Base-by-base conservation (phyloP, 2,797 vertebrate species). In the Steatocranus sp. region DNA sequence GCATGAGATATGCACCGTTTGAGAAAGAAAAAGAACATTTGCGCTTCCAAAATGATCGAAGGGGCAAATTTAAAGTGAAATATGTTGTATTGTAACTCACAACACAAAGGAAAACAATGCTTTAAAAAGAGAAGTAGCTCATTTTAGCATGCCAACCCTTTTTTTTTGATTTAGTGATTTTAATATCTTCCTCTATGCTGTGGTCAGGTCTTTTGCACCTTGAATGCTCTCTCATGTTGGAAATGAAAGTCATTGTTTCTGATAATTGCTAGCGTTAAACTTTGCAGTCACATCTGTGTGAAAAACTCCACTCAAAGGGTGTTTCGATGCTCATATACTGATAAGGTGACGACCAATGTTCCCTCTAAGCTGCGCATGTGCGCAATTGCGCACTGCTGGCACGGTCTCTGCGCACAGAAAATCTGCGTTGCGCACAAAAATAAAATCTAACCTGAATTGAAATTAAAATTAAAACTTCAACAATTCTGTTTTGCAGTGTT, bases 191-290 rank as follows among this genome's bases (percentile, higher is more conserved):
- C 51, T 80, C 4, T 7, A 17, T 49, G 7, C 46, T 75, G 76
- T 81, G 11, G 6, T 74, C 30, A 23, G 7, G 34, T 79, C 61
- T 54, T 81, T 75, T 80, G 14, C 61, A 53, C 75, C 82, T 61
- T 77, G 66, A 56, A 32, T 78, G 63, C 54, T 9, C 78, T 38
- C 11, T 17, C 17, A 7, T 53, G 41, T 49, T 76, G 12, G 75
- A 82, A 79, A 63, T 78, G 32, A 10, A 78, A 58, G 46, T 63
- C 10, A 75, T 74, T 85, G 68, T 82, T 84, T 79, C 18, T 81
- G 17, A 32, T 80, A 84, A 88, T 82, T 84, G 53, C 41, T 38
- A 17, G 43, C 49, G 81, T 85, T 41, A 87, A 80, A 87, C 51
- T 15, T 61, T 11, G 1, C 30, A 63, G 43, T 49, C 61, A 73